A percentile compares a stretch with the other conserved stretches of the same genome.
These are phyloP conservation scores for Neofelis nebulosa DNA, from an alignment of 2,113 vertebrate species.

Conservation along the genomic window DNA sequence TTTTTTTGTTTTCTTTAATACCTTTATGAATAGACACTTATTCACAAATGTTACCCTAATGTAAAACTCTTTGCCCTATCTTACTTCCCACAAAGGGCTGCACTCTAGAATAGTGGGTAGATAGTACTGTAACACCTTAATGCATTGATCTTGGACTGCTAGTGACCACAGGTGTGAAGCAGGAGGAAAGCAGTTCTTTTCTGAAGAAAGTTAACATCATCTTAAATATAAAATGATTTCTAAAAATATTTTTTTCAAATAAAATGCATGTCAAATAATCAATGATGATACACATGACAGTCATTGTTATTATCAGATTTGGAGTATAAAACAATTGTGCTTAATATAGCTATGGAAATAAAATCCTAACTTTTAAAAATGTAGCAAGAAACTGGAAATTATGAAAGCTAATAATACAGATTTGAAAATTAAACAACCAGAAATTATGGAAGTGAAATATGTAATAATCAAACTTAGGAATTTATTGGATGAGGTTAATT, in stretches of 20 bases:
- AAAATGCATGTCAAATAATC: slow-evolving; percentile 10
- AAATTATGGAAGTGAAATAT: neutral
- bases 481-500: neutral
- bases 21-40: neutral
- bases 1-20: neutral
- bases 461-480: neutral
- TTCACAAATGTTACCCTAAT: neutral
- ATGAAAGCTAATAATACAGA: neutral
- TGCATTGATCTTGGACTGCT: neutral
- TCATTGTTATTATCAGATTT: neutral
- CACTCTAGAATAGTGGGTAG: neutral
- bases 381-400: neutral
- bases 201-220: neutral
- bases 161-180: neutral
- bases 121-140: neutral
- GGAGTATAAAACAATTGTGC: neutral
- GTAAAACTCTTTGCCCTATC: neutral
- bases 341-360: neutral
- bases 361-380: neutral
- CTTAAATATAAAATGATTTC: neutral
- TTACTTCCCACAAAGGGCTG: neutral
- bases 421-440: neutral
- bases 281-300: neutral
- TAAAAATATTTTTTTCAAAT: neutral
- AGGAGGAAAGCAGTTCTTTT: neutral